Evolutionary conservation across 1,140 invertebrate species (phyloP).

Genomic region (Andricus grossulariae): DNA sequence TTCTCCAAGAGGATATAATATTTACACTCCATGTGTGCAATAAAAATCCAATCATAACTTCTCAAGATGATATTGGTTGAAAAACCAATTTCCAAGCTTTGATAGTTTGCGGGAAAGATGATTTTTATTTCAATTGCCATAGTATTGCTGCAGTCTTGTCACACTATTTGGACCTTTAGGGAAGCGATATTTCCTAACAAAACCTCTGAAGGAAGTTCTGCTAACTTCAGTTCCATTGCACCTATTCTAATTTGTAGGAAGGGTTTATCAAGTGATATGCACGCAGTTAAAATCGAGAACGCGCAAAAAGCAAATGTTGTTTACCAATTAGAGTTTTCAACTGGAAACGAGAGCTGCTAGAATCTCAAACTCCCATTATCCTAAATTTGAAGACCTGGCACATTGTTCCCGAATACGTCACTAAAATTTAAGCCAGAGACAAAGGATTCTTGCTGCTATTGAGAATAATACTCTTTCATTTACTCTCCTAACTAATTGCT

Average conservation of each 20-base stretch:
- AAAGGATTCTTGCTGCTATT: neutral
- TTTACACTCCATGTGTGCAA: slow-evolving; percentile 29
- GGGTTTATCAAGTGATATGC: too few species aligned
- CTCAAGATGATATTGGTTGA: slow-evolving; percentile 19
- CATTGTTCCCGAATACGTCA: neutral
- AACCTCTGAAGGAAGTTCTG: too few species aligned
- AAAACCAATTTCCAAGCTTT: slow-evolving; percentile 13
- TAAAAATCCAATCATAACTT: slow-evolving; percentile 26
- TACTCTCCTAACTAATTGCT: neutral
- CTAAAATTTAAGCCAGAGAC: neutral
- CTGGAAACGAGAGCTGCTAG: too few species aligned
- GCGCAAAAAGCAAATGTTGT: too few species aligned
- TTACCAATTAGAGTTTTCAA: too few species aligned
- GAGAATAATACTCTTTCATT: neutral
- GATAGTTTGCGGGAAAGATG: slow-evolving; percentile 7
- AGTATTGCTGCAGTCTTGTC: neutral
- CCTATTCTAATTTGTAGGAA: too few species aligned
- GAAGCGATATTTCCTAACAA: neutral
- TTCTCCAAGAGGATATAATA: slow-evolving; percentile 25
- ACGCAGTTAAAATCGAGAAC: too few species aligned
- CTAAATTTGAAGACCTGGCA: neutral
- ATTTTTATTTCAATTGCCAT: neutral
- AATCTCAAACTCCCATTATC: neutral
- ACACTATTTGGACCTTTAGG: neutral
- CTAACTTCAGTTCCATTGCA: too few species aligned